Conservation (phyloP, 1,140 invertebrate genomes). For the Hyphantria cunea region DNA sequence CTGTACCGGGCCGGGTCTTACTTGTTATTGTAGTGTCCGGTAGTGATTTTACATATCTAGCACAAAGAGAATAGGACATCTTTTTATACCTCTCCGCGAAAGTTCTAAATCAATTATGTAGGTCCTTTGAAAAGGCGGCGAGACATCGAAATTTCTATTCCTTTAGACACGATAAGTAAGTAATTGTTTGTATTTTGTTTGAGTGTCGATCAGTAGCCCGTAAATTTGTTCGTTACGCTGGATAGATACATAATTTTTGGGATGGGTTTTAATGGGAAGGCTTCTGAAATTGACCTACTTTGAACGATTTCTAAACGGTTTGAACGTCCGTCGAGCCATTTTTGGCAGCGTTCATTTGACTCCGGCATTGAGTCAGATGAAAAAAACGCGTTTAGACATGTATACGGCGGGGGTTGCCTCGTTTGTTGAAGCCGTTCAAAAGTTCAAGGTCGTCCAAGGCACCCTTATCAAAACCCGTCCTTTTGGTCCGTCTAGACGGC, state of each 20-base stretch:
- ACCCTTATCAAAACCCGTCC: slow-evolving; percentile 71
- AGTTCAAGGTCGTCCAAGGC: slow-evolving; percentile 73
- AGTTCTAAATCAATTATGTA: slow-evolving; percentile 44
- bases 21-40: slow-evolving; percentile 52
- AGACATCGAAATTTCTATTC: slow-evolving; percentile 41
- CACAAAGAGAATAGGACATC: slow-evolving; percentile 31
- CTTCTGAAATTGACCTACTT: slow-evolving; percentile 29
- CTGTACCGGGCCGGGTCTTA: slow-evolving; percentile 52
- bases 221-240: slow-evolving; percentile 44
- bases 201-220: slow-evolving; percentile 46
- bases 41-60: slow-evolving; percentile 44
- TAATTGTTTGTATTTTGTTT: slow-evolving; percentile 54
- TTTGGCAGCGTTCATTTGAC: slow-evolving; percentile 3
- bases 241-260: slow-evolving; percentile 41
- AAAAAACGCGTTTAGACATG: slow-evolving; percentile 28
- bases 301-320: slow-evolving; percentile 16
- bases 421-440: slow-evolving; percentile 74
- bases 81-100: slow-evolving; percentile 27
- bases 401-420: slow-evolving; percentile 42
- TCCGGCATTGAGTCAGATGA: slow-evolving; percentile 16
- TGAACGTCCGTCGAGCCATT: slow-evolving; percentile 8
- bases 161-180: slow-evolving; percentile 40
- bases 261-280: slow-evolving; percentile 27
- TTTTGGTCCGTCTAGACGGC: slow-evolving; percentile 76
- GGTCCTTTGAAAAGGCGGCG: slow-evolving; percentile 38